A percentile compares a stretch with the other conserved stretches of the same genome.
phyloP scores from a whole-genome alignment of 1,140 invertebrate genomes.

The Physella acuta region DNA sequence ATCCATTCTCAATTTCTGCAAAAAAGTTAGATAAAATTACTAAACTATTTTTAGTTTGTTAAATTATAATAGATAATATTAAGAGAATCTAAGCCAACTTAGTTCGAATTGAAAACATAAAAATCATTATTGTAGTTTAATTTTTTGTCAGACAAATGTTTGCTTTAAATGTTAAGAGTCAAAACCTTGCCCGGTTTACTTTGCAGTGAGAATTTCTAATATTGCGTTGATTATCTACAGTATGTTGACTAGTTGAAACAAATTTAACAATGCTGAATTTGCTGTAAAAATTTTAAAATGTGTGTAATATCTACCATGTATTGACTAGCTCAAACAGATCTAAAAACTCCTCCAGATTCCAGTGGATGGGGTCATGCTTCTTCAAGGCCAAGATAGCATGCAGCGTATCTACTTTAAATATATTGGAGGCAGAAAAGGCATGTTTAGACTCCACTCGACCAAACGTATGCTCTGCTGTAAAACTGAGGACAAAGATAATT shows the following conservation, averaged over 20 bases:
- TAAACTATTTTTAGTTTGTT: too few relatives aligned
- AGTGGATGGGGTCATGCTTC: constrained; percentile 59
- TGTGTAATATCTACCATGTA: constrained; percentile 49
- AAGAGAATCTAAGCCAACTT: too few relatives aligned
- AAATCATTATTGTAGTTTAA: too few relatives aligned
- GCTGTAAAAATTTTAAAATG: background rate
- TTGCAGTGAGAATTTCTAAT: too few relatives aligned
- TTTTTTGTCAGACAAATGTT: too few relatives aligned
- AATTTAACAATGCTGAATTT: too few relatives aligned
- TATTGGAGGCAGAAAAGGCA: constrained; percentile 61
- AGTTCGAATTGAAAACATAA: too few relatives aligned
- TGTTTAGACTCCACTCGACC: constrained; percentile 55
- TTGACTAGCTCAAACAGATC: constrained; percentile 56
- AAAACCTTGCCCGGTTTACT: too few relatives aligned
- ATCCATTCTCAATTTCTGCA: too few relatives aligned
- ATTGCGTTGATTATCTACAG: background rate
- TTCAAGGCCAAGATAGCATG: constrained; percentile 60
- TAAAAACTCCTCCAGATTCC: constrained; percentile 52
- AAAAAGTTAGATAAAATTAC: too few relatives aligned
- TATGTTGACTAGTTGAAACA: background rate
- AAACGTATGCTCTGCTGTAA: constrained; percentile 57
- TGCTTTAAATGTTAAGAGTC: too few relatives aligned
- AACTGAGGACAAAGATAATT: constrained; percentile 33
- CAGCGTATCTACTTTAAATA: constrained; percentile 62
- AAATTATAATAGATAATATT: too few relatives aligned